phyloP scores from a whole-genome alignment of 2,113 vertebrate species.

The Odocoileus hemionus region DNA sequence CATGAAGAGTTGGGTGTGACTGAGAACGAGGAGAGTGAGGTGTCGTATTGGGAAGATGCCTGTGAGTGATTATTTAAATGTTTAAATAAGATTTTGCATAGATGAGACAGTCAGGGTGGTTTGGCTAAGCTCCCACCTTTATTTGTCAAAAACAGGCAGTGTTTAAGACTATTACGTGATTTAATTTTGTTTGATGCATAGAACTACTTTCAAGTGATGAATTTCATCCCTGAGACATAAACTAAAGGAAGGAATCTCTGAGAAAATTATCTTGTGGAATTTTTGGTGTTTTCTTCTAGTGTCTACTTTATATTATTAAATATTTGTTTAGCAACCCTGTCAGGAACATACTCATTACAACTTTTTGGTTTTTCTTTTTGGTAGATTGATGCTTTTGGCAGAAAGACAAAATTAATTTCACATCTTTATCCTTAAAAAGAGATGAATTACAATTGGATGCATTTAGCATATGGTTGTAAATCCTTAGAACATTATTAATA shows the following conservation, averaged over 20 bases:
- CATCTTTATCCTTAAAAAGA: neutral
- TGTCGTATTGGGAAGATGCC: neutral
- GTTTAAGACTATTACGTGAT: neutral
- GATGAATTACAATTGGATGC: neutral
- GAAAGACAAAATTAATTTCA: neutral
- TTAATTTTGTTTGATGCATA: neutral
- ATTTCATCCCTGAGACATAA: neutral
- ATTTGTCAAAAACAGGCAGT: neutral
- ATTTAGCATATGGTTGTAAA: neutral
- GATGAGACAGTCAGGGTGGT: neutral
- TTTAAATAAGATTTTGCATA: neutral
- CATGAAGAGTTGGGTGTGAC: neutral
- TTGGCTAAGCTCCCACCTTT: neutral
- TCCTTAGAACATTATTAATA: neutral
- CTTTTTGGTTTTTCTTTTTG: neutral
- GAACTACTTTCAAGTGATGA: neutral
- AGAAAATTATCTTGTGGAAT: neutral
- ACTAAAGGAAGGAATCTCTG: neutral
- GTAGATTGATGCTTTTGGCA: neutral
- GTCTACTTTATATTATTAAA: slow-evolving; percentile 10
- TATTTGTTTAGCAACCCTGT: neutral
- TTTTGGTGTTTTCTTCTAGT: neutral
- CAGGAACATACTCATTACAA: neutral
- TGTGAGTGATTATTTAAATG: neutral
- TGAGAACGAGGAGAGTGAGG: neutral